Conservation (phyloP, 2,888 invertebrate species). For the Cerceris ruficornis region DNA sequence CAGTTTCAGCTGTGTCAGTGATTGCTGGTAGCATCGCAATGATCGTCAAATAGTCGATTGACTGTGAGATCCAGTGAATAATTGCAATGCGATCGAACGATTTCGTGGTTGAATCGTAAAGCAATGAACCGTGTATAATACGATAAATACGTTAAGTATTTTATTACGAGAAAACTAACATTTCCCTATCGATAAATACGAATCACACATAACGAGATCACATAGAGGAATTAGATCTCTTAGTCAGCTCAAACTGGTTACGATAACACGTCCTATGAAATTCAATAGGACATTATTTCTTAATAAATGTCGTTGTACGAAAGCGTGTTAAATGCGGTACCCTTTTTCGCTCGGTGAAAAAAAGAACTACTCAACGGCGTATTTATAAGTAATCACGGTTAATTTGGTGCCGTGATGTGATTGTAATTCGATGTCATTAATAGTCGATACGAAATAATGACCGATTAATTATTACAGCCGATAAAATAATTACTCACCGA, state of each 20-base stretch:
- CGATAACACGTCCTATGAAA: conserved; percentile 34
- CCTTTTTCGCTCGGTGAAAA: too few relatives aligned
- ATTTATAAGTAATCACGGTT: conserved; percentile 11
- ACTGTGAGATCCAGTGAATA: too few relatives aligned
- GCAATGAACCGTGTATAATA: not conserved
- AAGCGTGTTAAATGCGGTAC: not conserved
- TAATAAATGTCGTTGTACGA: conserved; percentile 25
- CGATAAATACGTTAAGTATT: conserved; percentile 23
- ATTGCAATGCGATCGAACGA: too few relatives aligned
- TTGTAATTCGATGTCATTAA: not conserved
- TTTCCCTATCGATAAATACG: conserved; percentile 9
- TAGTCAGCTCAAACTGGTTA: conserved; percentile 27
- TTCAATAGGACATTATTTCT: conserved; percentile 33
- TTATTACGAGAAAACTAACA: not conserved
- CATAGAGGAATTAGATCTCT: conserved; percentile 27
- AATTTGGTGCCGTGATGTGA: conserved; percentile 30
- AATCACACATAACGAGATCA: conserved; percentile 19
- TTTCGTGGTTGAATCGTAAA: not conserved
- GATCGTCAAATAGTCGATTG: too few relatives aligned
- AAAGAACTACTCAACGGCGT: not conserved
- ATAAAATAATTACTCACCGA: conserved; percentile 64
- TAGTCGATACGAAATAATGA: conserved; percentile 12
- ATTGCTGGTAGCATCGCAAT: too few relatives aligned
- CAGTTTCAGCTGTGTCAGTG: too few relatives aligned
- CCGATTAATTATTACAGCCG: conserved; percentile 41